These are phyloP conservation scores for Autographa gamma DNA, from an alignment of 2,888 invertebrate species.

Conservation along the genomic window DNA sequence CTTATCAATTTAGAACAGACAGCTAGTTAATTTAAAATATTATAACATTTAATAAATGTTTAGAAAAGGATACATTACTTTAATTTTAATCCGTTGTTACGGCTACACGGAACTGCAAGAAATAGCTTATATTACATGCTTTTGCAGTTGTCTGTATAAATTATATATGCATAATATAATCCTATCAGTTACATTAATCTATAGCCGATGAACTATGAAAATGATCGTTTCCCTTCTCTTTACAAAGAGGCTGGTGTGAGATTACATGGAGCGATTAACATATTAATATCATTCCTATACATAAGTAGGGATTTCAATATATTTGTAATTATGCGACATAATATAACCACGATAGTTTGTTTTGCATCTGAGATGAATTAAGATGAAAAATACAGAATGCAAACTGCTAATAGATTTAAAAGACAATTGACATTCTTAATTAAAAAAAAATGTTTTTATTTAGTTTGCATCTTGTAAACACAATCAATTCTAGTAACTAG, in stretches of 20 bases:
- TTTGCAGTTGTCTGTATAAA: too few relatives aligned
- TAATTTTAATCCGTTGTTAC: too few relatives aligned
- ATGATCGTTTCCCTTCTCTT: not conserved
- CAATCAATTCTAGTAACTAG: not conserved
- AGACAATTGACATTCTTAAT: not conserved
- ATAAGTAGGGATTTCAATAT: not conserved
- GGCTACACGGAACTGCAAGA: too few relatives aligned
- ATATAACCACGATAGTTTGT: not conserved
- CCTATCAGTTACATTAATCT: not conserved
- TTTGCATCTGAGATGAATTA: not conserved
- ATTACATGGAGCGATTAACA: slow-evolving; percentile 1
- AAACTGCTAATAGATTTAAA: not conserved
- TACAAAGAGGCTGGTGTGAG: not conserved
- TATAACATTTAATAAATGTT: too few relatives aligned
- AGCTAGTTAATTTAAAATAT: too few relatives aligned
- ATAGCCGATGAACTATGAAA: not conserved
- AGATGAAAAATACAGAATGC: not conserved
- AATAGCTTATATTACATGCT: too few relatives aligned
- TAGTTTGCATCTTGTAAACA: not conserved
- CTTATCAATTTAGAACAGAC: too few relatives aligned
- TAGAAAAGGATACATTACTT: too few relatives aligned
- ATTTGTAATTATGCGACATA: not conserved
- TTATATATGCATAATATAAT: not conserved
- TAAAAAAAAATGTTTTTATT: too few relatives aligned
- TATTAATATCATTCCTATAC: not conserved